Conservation (phyloP, 2,113 vertebrate genomes). For the Cyanocitta stelleri region DNA sequence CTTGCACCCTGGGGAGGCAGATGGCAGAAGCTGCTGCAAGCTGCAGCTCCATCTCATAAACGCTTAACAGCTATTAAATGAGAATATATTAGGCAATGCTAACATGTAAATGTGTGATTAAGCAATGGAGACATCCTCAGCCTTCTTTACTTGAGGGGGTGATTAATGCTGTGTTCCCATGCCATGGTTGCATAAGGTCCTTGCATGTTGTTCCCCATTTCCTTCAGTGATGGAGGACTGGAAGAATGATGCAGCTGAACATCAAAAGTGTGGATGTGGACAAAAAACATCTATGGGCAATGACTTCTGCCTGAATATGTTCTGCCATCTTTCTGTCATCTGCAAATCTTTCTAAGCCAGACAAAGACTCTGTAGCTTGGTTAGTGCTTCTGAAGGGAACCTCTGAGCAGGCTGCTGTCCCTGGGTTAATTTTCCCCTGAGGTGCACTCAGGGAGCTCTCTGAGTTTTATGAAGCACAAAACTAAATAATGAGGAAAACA, state of each 20-base stretch:
- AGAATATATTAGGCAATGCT: background rate
- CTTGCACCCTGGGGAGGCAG: background rate
- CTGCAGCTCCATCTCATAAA: rapidly evolving
- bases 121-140: background rate
- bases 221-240: background rate
- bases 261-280: background rate
- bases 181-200: background rate
- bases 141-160: background rate
- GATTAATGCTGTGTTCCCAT: background rate
- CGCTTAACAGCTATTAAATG: background rate
- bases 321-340: background rate
- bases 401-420: background rate
- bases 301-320: background rate
- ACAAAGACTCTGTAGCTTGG: background rate
- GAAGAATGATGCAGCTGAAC: background rate
- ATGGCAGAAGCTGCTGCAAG: background rate
- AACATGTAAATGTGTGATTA: background rate
- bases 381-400: background rate
- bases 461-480: background rate
- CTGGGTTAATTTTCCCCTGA: background rate
- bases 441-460: background rate
- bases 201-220: background rate
- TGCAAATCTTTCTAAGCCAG: background rate
- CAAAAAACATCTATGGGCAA: background rate
- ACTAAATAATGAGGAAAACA: background rate